Base-by-base conservation (phyloP, 1,140 invertebrate genomes). In the Ips nitidus region DNA sequence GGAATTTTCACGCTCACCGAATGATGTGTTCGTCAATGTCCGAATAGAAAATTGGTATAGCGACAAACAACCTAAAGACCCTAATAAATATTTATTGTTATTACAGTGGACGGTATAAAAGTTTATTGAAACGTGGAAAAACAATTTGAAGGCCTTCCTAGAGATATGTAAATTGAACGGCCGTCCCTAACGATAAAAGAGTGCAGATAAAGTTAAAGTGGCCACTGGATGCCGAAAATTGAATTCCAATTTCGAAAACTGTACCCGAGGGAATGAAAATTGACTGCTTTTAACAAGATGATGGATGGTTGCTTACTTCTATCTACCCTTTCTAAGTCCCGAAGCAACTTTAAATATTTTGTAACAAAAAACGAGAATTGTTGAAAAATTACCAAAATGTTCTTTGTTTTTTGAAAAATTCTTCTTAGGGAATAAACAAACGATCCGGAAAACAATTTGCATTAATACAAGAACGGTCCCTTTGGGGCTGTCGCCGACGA, bases 381-480 rank as follows among this genome's bases (percentile, higher is more conserved):
- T 22, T 22, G 22, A 22, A 22, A 22, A 22, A 22, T 22, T 22
- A 22, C 22, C 22, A 22, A 22, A 22, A 22, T 22, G 22, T 22
- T 22, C 22, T 22, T 22, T 22, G 22, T 22, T 22, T 22, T 22
- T 22, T 22, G 22, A 22, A 22, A 22, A 22, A 22, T 22, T 22
- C 22, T 22, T 22, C 22, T 22, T 22, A 22, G 22, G 45, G 1
- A 55, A 55, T 5, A 55, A 55, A 38, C 37, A 55, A 55, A 38
- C 52, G 8, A 37, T 40, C 42, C 62, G 64, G 61, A 72, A 72
- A 74, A 70, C 70, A 61, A 74, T 74, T 74, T 74, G 71, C 73
- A 74, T 74, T 74, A 72, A 72, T 72, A 69, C 66, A 41, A 53
- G 8, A 60, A 41, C 55, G 47, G 61, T 43, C 62, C 63, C 63